Conservation (phyloP, 2,888 invertebrate genomes). For the Bombylius discolor region DNA sequence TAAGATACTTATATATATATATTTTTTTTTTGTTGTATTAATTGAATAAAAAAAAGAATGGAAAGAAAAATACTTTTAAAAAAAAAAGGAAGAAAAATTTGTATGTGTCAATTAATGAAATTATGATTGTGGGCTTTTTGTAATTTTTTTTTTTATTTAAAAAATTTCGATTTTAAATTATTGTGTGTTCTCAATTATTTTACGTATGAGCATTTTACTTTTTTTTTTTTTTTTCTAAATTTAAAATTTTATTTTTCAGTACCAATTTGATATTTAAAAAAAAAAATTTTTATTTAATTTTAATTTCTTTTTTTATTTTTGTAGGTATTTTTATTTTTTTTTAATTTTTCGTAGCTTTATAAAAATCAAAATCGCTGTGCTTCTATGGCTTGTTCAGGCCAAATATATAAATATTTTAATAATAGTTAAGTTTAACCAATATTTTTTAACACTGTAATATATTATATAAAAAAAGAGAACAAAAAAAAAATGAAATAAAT, state of each 20-base stretch:
- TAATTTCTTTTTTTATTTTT: no score
- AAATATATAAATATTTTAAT: background rate
- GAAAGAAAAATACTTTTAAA: background rate
- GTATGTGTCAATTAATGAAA: constrained; percentile 2
- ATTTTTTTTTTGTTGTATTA: background rate
- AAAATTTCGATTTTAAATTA: no score
- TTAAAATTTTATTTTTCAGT: no score
- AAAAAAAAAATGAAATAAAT: background rate
- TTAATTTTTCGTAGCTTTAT: background rate
- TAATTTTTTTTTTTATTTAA: no score
- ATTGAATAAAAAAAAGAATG: background rate
- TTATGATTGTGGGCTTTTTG: no score
- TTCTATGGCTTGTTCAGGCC: no score
- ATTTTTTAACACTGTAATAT: background rate
- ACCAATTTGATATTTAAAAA: no score
- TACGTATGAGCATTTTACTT: no score
- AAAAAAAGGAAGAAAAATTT: background rate
- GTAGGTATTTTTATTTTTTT: no score
- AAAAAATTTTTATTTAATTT: no score
- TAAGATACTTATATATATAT: background rate
- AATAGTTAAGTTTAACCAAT: background rate
- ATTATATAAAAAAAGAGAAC: background rate
- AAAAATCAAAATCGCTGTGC: background rate
- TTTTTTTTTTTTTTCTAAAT: no score
- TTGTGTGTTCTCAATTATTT: no score